A percentile compares a stretch with the other conserved stretches of the same genome.
These are phyloP conservation scores for Nematopogon swammerdamellus DNA, from an alignment of 2,888 invertebrate genomes.

Conservation along the genomic window DNA sequence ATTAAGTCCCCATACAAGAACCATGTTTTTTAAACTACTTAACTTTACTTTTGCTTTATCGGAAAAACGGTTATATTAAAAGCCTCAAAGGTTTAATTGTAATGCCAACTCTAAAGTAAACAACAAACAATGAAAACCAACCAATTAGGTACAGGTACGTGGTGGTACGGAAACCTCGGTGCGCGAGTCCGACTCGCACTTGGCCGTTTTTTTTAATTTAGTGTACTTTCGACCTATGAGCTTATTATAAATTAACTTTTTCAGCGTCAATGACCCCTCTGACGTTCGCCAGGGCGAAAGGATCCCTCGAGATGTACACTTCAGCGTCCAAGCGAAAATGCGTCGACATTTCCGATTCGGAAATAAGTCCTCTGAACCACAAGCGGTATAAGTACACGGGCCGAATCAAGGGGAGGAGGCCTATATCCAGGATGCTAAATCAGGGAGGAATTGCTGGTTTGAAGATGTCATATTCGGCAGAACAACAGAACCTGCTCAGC, in stretches of 20 bases:
- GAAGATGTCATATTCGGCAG: constrained; percentile 26
- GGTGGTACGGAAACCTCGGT: too few species aligned
- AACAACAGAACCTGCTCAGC: constrained; percentile 22
- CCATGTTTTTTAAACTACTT: too few species aligned
- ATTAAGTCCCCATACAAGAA: too few species aligned
- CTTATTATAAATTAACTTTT: constrained; percentile 7
- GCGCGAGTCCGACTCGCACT: too few species aligned
- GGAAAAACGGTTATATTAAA: too few species aligned
- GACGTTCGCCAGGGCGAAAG: constrained; percentile 19
- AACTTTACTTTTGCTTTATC: too few species aligned
- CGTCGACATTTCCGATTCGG: constrained; percentile 29
- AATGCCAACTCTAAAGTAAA: too few species aligned
- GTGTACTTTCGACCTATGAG: too few species aligned
- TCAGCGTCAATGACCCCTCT: constrained; percentile 26
- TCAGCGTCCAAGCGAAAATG: constrained; percentile 37
- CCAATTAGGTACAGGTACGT: too few species aligned
- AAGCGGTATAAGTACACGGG: constrained; percentile 41
- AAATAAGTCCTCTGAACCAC: constrained; percentile 37
- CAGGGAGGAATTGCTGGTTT: constrained; percentile 20
- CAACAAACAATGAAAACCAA: too few species aligned
- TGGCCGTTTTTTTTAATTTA: too few species aligned
- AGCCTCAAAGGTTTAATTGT: too few species aligned
- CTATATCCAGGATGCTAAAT: constrained; percentile 18
- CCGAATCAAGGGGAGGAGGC: constrained; percentile 38
- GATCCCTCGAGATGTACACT: constrained; percentile 17